Evolutionary conservation across 1,140 invertebrate genomes (phyloP).

Genomic region (Drosophila erecta): DNA sequence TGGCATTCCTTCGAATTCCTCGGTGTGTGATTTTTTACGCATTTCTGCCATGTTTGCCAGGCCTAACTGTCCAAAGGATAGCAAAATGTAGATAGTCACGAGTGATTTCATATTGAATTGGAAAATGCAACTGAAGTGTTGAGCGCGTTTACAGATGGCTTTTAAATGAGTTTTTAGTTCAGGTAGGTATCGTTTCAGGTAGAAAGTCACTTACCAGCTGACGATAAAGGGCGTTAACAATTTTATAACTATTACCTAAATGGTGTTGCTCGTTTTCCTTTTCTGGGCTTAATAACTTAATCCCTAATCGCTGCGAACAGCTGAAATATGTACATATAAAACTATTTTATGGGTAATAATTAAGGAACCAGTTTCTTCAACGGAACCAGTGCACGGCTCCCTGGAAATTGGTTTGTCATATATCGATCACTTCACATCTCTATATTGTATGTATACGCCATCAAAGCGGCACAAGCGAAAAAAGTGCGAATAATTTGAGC

Average conservation of each 20-base stretch:
- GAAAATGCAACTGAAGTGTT: slow-evolving; percentile 23
- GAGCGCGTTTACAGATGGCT: not conserved
- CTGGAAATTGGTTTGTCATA: too few relatives aligned
- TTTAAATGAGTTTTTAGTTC: not conserved
- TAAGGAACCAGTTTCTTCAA: too few relatives aligned
- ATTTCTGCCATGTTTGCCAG: slow-evolving; percentile 23
- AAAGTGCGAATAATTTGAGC: slow-evolving; percentile 2
- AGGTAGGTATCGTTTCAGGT: slow-evolving; percentile 27
- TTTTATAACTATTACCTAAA: not conserved
- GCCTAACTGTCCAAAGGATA: not conserved
- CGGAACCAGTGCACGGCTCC: too few relatives aligned
- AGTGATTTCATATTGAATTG: slow-evolving; percentile 27
- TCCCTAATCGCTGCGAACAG: too few relatives aligned
- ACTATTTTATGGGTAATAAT: too few relatives aligned
- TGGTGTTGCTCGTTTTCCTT: not conserved
- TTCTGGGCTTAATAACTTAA: too few relatives aligned
- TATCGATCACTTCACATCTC: too few relatives aligned
- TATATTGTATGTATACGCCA: slow-evolving; percentile 23
- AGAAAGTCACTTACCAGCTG: slow-evolving; percentile 17
- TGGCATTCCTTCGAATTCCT: slow-evolving; percentile 92
- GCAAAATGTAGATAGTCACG: not conserved
- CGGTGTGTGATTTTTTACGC: slow-evolving; percentile 93
- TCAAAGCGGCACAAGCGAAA: slow-evolving; percentile 24
- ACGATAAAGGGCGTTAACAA: not conserved
- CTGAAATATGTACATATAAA: too few relatives aligned